These are phyloP conservation scores for Gasterosteus aculeatus DNA, from an alignment of 2,113 vertebrate genomes.

Conservation along the genomic window DNA sequence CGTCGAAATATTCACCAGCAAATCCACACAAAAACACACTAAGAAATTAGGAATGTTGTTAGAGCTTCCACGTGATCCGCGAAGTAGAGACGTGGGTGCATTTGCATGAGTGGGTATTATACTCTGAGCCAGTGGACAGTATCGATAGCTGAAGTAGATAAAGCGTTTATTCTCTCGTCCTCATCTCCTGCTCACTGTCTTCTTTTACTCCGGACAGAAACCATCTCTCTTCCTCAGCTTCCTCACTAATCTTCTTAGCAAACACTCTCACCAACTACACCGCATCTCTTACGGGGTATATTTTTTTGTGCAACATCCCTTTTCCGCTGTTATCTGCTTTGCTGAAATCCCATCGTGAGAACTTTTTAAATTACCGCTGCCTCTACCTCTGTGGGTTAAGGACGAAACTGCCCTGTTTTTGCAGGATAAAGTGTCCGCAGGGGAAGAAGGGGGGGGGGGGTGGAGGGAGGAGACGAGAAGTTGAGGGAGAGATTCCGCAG, in stretches of 20 bases:
- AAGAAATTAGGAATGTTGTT: conserved; percentile 48
- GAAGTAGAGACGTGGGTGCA: conserved; percentile 57
- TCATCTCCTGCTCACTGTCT: conserved; percentile 37
- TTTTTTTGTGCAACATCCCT: conserved; percentile 54
- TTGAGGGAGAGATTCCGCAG: conserved; percentile 72
- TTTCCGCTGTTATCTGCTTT: conserved; percentile 57
- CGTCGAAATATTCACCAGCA: conserved; percentile 23
- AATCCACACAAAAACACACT: conserved; percentile 44
- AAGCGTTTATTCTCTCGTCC: conserved; percentile 51
- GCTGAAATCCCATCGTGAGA: conserved; percentile 64
- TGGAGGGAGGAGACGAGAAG: conserved; percentile 40
- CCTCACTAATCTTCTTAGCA: conserved; percentile 16
- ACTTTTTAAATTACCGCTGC: conserved; percentile 74
- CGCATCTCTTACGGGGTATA: conserved; percentile 25
- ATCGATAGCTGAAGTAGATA: conserved; percentile 64
- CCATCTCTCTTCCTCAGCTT: conserved; percentile 3
- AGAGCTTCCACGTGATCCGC: conserved; percentile 41
- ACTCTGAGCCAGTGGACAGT: conserved; percentile 62
- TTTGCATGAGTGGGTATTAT: conserved; percentile 78
- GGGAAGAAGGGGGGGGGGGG: conserved; percentile 35
- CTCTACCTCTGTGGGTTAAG: conserved; percentile 62
- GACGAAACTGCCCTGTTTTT: conserved; percentile 61
- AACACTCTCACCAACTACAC: conserved; percentile 29
- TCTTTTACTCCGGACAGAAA: conserved; percentile 23
- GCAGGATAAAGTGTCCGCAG: conserved; percentile 73